A percentile compares a stretch with the other conserved stretches of the same genome.
These are phyloP conservation scores for Mus caroli DNA, from an alignment of 2,797 vertebrate species.

Conservation along the genomic window DNA sequence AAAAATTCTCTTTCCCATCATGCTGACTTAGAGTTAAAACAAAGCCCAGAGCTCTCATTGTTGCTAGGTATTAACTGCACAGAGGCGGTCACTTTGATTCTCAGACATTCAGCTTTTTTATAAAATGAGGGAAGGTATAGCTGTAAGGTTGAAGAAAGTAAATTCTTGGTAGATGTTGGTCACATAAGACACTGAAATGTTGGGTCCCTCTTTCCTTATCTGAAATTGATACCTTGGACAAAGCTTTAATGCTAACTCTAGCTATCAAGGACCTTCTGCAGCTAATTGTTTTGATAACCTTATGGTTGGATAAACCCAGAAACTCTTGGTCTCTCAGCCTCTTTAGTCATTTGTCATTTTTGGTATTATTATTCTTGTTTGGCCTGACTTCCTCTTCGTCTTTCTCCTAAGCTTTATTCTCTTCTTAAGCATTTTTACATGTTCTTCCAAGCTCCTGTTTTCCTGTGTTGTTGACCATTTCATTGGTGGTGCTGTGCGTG, in stretches of 20 bases:
- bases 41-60: conserved; percentile 9
- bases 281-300: conserved; percentile 57
- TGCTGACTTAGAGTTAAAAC: conserved; percentile 50
- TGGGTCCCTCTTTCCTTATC: background rate
- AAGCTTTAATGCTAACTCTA: conserved; percentile 41
- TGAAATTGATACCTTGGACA: conserved; percentile 38
- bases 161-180: background rate
- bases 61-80: conserved; percentile 19
- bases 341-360: background rate
- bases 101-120: conserved; percentile 23
- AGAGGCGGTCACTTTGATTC: background rate
- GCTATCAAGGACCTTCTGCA: background rate
- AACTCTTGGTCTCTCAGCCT: conserved; percentile 8
- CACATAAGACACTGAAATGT: background rate
- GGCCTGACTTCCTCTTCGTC: background rate
- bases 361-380: background rate
- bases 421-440: conserved; percentile 32
- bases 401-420: background rate
- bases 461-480: conserved; percentile 18
- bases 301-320: background rate
- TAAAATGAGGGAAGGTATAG: background rate
- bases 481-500: background rate
- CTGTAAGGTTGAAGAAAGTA: conserved; percentile 36
- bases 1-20: background rate
- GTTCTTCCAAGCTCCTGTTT: conserved; percentile 23